These are phyloP conservation scores for Pao palembangensis DNA, from an alignment of 2,113 vertebrate genomes.

Conservation along the genomic window DNA sequence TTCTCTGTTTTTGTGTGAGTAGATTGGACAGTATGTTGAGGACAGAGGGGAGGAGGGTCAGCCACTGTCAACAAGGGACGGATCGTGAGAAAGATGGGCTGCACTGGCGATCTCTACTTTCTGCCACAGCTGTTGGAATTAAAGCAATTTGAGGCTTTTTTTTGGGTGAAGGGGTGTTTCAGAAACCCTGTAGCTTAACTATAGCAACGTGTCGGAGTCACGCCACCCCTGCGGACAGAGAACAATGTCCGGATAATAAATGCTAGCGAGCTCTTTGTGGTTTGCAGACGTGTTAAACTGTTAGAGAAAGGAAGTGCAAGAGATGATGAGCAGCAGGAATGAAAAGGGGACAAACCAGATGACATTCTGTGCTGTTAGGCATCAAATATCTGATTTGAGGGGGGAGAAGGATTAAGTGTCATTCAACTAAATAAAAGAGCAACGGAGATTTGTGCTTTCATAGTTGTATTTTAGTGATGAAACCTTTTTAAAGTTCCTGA, in stretches of 20 bases:
- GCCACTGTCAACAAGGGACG: conserved; percentile 69
- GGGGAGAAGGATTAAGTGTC: conserved; percentile 33
- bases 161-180: conserved; percentile 1
- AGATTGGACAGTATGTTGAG: conserved; percentile 60
- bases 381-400: conserved; percentile 28
- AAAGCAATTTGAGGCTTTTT: conserved; percentile 44
- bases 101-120: conserved; percentile 64
- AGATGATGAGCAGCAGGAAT: conserved; percentile 6
- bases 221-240: conserved; percentile 28
- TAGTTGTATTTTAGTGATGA: conserved; percentile 3
- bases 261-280: conserved; percentile 25
- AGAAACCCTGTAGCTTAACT: conserved; percentile 48
- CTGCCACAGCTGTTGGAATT: conserved; percentile 62
- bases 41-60: conserved; percentile 61
- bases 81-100: conserved; percentile 73
- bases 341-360: conserved; percentile 29
- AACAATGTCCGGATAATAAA: conserved; percentile 32
- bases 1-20: conserved; percentile 66
- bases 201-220: conserved; percentile 50
- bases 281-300: conserved; percentile 20
- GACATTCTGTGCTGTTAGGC: conserved; percentile 22
- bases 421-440: conserved; percentile 11
- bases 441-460: conserved; percentile 9
- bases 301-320: conserved; percentile 3
- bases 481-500: conserved; percentile 10